phyloP scores from a whole-genome alignment of 1,140 invertebrate genomes.

The Caenorhabditis briggsae region DNA sequence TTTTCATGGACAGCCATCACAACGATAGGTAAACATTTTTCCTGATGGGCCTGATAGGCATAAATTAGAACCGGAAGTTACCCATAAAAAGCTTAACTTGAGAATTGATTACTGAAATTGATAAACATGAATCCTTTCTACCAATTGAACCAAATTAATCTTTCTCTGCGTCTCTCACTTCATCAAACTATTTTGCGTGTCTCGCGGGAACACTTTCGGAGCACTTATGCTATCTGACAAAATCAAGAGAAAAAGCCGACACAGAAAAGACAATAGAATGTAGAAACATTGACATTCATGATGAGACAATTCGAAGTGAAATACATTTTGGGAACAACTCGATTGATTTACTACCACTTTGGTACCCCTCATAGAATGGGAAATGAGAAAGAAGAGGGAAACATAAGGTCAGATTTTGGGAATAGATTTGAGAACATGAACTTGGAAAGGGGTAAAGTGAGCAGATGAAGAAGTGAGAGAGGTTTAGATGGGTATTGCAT shows the following conservation, averaged over 20 bases:
- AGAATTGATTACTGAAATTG: slow-evolving; percentile 27
- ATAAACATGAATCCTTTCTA: background rate
- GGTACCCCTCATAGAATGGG: background rate
- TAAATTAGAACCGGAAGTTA: background rate
- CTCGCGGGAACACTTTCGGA: slow-evolving; percentile 44
- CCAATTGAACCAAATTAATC: slow-evolving; percentile 22
- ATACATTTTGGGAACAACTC: background rate
- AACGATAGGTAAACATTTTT: slow-evolving; percentile 69
- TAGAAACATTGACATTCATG: slow-evolving; percentile 31
- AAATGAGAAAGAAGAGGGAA: background rate
- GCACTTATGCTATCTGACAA: slow-evolving; percentile 52
- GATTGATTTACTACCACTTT: slow-evolving; percentile 47
- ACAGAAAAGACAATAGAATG: slow-evolving; percentile 13
- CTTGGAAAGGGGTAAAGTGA: background rate
- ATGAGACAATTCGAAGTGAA: slow-evolving; percentile 46
- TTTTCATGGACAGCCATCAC: slow-evolving; percentile 78
- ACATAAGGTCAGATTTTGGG: slow-evolving; percentile 28
- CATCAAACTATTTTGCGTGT: background rate
- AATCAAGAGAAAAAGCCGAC: slow-evolving; percentile 13
- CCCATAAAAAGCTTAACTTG: slow-evolving; percentile 18
- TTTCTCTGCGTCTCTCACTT: slow-evolving; percentile 47
- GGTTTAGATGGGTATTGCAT: too few relatives aligned
- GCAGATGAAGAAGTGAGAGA: background rate
- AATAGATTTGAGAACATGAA: background rate
- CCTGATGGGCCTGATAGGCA: background rate